Evolutionary conservation across 1,140 invertebrate genomes (phyloP).

Genomic region (Vollenhovia emeryi): DNA sequence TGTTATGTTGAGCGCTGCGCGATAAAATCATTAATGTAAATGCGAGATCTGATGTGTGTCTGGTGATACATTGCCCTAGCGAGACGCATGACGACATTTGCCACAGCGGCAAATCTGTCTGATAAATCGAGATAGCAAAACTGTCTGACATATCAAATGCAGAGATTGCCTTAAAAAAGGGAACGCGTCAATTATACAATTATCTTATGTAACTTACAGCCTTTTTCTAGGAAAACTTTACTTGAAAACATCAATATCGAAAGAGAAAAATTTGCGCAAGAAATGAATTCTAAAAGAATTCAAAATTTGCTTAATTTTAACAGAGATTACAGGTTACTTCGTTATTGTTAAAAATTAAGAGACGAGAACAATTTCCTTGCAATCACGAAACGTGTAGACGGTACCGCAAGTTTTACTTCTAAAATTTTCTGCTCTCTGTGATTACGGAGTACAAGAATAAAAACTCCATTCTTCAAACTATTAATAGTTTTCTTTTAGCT

Average conservation of each 20-base stretch:
- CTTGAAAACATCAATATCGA: not conserved
- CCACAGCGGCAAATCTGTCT: not conserved
- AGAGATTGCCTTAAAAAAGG: not conserved
- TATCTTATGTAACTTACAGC: not conserved
- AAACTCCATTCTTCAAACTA: not conserved
- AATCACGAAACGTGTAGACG: not conserved
- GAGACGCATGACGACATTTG: conserved; percentile 30
- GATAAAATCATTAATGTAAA: conserved; percentile 54
- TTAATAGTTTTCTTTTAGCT: not conserved
- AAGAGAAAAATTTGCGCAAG: not conserved
- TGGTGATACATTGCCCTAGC: not conserved
- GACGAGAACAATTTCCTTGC: not conserved
- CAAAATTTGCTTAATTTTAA: not conserved
- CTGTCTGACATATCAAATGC: not conserved
- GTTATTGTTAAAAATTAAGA: not conserved
- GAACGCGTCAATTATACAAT: not conserved
- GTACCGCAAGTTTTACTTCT: not conserved
- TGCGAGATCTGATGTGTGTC: conserved; percentile 12
- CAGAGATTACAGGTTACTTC: not conserved
- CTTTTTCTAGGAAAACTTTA: not conserved
- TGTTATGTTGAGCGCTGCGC: conserved; percentile 5
- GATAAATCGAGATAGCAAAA: conserved; percentile 18
- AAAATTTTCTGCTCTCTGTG: too few relatives aligned
- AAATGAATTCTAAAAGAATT: not conserved
- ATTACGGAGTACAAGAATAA: not conserved